These are phyloP conservation scores for Aselliscus stoliczkanus DNA, from an alignment of 2,797 vertebrate genomes.

Conservation along the genomic window DNA sequence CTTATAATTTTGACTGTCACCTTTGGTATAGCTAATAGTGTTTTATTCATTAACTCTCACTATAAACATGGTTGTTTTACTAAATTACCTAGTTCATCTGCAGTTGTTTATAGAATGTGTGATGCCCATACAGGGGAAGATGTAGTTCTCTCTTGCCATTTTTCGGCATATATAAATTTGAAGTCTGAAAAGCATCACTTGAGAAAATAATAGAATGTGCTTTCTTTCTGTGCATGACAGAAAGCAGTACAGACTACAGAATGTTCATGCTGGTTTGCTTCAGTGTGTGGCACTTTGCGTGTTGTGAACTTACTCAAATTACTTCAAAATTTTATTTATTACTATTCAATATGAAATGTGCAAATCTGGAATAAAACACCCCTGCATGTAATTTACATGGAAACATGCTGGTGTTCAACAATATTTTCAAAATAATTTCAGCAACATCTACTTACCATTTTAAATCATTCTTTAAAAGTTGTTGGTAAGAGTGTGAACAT, in stretches of 20 bases:
- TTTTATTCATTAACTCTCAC: not conserved
- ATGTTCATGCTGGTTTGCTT: conserved; percentile 17
- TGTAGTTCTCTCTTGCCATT: not conserved
- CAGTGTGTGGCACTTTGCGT: not conserved
- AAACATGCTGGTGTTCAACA: conserved; percentile 26
- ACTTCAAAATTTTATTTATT: conserved; percentile 61
- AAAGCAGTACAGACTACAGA: conserved; percentile 8
- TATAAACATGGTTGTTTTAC: not conserved
- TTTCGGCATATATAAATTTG: not conserved
- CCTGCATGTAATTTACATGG: conserved; percentile 54
- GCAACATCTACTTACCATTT: not conserved
- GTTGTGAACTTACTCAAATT: conserved; percentile 67
- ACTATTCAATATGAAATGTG: conserved; percentile 17
- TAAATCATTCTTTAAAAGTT: not conserved
- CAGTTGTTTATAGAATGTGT: not conserved
- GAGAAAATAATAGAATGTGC: not conserved
- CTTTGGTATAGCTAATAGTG: not conserved
- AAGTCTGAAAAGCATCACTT: not conserved
- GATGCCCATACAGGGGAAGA: not conserved
- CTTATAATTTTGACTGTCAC: not conserved
- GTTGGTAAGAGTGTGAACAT: not conserved
- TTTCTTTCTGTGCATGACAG: not conserved
- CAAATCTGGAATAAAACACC: conserved; percentile 41
- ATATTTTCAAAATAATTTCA: conserved; percentile 41
- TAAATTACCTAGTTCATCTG: not conserved